These are phyloP conservation scores for Noctua janthina DNA, from an alignment of 2,888 invertebrate genomes.

Conservation along the genomic window DNA sequence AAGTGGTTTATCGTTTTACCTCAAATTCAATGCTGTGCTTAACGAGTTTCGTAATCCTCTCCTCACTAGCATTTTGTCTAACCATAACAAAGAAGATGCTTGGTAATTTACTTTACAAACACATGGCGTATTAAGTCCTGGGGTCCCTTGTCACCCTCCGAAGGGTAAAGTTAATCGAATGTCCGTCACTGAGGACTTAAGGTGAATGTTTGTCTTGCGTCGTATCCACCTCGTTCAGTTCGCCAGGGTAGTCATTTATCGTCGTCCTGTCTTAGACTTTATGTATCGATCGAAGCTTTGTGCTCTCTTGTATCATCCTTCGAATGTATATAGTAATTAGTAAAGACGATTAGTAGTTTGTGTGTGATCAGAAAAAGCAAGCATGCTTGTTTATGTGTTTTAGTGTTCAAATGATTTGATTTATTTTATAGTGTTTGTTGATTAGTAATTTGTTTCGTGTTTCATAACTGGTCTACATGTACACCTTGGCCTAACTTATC, in stretches of 20 bases:
- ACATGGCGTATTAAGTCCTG: slow-evolving; percentile 41
- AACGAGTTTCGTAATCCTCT: background rate
- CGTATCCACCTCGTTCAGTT: slow-evolving; percentile 38
- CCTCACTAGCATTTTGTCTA: background rate
- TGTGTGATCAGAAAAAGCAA: background rate
- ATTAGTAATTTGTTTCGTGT: background rate
- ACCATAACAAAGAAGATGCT: slow-evolving; percentile 6
- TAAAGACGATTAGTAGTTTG: background rate
- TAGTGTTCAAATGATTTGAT: background rate
- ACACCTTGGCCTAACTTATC: background rate
- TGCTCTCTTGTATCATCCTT: background rate
- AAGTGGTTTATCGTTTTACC: background rate
- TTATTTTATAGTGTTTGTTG: background rate
- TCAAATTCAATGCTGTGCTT: background rate
- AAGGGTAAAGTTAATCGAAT: slow-evolving; percentile 59
- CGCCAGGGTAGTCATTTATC: slow-evolving; percentile 46
- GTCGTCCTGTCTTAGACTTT: slow-evolving; percentile 14
- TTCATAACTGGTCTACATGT: background rate
- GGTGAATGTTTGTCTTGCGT: slow-evolving; percentile 59
- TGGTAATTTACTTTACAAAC: slow-evolving; percentile 53
- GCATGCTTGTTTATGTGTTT: background rate
- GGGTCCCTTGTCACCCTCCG: slow-evolving; percentile 41
- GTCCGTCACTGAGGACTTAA: slow-evolving; percentile 54
- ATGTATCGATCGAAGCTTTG: slow-evolving; percentile 30
- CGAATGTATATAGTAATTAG: background rate